These are phyloP conservation scores for Iselma pallidipennis DNA, from an alignment of 2,888 invertebrate genomes.

Conservation along the genomic window DNA sequence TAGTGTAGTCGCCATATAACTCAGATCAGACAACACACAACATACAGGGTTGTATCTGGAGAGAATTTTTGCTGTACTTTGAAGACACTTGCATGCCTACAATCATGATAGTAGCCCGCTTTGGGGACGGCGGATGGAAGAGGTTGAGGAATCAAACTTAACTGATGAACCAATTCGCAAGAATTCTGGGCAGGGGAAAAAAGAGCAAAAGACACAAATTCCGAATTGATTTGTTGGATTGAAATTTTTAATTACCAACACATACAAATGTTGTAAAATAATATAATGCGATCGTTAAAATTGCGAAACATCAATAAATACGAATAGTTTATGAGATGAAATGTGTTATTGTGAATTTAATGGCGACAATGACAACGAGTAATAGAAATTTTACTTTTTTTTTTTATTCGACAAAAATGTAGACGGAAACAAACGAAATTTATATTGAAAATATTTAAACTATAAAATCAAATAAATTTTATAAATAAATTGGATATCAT, in stretches of 20 bases:
- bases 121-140: too few relatives aligned
- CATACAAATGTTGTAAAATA: not conserved
- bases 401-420: not conserved
- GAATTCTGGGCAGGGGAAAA: conserved; percentile 27
- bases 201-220: not conserved
- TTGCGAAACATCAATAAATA: conserved; percentile 15
- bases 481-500: not conserved
- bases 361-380: not conserved
- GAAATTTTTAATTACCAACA: not conserved
- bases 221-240: not conserved
- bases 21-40: conserved; percentile 55
- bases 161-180: conserved; percentile 26
- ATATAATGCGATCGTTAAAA: conserved; percentile 15
- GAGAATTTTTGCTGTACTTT: conserved; percentile 1
- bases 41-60: conserved; percentile 39
- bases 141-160: conserved; percentile 8
- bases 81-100: conserved; percentile 13
- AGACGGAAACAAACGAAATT: not conserved
- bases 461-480: too few relatives aligned
- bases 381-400: not conserved
- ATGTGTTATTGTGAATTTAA: conserved; percentile 1
- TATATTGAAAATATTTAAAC: too few relatives aligned
- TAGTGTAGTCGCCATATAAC: conserved; percentile 53
- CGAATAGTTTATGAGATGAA: conserved; percentile 14
- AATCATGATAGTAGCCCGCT: conserved; percentile 10